Evolutionary conservation across 2,797 vertebrate species (phyloP), one percentile per base, ranked within the genome.

Genomic region (Adrianichthys oophorus): DNA sequence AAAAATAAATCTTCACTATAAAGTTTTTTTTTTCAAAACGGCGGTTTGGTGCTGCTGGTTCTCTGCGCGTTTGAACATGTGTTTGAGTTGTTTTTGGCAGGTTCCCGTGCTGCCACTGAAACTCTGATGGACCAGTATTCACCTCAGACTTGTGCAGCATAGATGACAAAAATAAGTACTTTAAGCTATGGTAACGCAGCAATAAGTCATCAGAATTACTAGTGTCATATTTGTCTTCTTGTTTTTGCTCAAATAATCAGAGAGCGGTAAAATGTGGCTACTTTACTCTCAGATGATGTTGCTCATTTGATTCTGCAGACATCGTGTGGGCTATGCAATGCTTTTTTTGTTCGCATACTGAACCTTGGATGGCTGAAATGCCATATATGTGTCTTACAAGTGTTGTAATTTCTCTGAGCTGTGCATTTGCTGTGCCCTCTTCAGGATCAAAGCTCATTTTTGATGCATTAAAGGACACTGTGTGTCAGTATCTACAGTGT

Each of bases 391-490:
- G 75, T 77, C 64, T 15, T 41, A 68, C 61, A 56, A 53, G 60
- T 53, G 79, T 72, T 73, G 79, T 66, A 66, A 65, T 70, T 23
- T 63, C 70, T 65, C 63, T 60, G 74, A 76, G 74, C 74, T 74
- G 26, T 53, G 52, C 61, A 72, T 65, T 76, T 59, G 74, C 76
- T 74, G 26, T 53, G 52, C 61, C 75, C 67, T 76, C 60, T 17
- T 75, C 67, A 41, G 74, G 82, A 83, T 86, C 78, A 82, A 83
- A 86, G 78, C 70, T 78, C 48, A 80, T 88, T 87, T 87, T 64
- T 85, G 52, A 56, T 63, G 80, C 74, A 66, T 86, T 85, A 74
- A 66, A 81, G 79, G 71, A 83, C 79, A 82, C 74, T 76, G 74
- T 63, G 72, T 70, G 59, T 80, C 82, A 69, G 76, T 72, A 83